Conservation (phyloP, 92 coral and sea anemone genomes). For the Porites rus region DNA sequence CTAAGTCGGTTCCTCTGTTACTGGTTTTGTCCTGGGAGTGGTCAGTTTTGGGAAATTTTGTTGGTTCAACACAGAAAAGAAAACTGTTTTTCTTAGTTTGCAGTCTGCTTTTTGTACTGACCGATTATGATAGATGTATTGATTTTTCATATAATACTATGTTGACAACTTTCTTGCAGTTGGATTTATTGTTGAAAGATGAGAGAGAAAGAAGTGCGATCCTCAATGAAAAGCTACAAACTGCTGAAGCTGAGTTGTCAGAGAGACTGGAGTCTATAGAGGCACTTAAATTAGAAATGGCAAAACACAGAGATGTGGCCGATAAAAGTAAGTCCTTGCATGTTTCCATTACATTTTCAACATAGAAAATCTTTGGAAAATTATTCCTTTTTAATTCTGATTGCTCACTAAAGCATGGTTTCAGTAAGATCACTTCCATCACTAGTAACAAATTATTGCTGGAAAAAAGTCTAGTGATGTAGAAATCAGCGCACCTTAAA, state of each 20-base stretch:
- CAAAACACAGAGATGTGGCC: conserved; percentile 71
- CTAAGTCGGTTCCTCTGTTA: too few species aligned
- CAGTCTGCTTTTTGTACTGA: not conserved
- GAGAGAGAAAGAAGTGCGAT: conserved; percentile 63
- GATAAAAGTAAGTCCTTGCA: conserved; percentile 59
- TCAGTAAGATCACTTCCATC: too few species aligned
- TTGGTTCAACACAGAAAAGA: too few species aligned
- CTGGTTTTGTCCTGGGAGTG: too few species aligned
- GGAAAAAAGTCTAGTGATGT: too few species aligned
- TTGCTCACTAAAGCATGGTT: too few species aligned
- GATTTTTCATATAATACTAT: not conserved
- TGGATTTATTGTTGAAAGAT: conserved; percentile 70
- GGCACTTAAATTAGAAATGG: conserved; percentile 78
- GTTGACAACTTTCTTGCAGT: conserved; percentile 22
- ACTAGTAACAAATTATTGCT: too few species aligned
- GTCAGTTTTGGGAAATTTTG: too few species aligned
- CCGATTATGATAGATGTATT: not conserved
- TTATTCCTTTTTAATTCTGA: too few species aligned
- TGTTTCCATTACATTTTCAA: not conserved
- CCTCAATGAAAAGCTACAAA: conserved; percentile 62
- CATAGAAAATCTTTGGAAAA: too few species aligned
- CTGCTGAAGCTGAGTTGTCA: conserved; percentile 62
- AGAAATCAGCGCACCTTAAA: too few species aligned
- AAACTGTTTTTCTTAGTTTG: too few species aligned
- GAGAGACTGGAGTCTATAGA: conserved; percentile 88